These are phyloP conservation scores for Corythornis vintsioides DNA, from an alignment of 2,113 vertebrate genomes.

Conservation along the genomic window DNA sequence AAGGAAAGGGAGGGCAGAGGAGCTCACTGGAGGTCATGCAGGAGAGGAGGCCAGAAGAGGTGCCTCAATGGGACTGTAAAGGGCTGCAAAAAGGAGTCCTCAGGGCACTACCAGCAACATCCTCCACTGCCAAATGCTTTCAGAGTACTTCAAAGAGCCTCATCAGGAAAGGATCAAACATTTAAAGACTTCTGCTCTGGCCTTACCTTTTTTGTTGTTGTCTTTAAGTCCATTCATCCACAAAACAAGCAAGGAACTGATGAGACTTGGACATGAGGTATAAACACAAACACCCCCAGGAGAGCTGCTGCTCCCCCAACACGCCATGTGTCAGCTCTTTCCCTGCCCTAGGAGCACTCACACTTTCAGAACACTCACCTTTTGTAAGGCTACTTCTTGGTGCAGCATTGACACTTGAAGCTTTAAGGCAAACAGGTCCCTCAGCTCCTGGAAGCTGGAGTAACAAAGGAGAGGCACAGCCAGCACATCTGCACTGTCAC, in stretches of 20 bases:
- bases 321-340: fast-evolving
- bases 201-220: neutral
- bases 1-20: neutral
- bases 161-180: neutral
- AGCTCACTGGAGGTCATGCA: neutral
- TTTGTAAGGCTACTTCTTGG: conserved; percentile 84
- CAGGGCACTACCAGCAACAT: neutral
- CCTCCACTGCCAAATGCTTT: neutral
- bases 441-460: conserved; percentile 80
- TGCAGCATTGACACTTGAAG: conserved; percentile 80
- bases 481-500: neutral
- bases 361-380: conserved; percentile 71
- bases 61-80: neutral
- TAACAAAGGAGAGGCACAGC: conserved; percentile 78
- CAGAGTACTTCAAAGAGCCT: neutral
- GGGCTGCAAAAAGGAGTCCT: neutral
- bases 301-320: neutral
- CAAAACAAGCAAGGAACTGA: neutral
- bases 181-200: neutral
- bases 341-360: neutral
- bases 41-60: neutral
- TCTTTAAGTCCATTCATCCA: neutral
- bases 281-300: neutral
- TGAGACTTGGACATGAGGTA: neutral
- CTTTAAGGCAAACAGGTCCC: conserved; percentile 78